Conservation (phyloP, 1,140 invertebrate species). For the Drosophila baimaii region DNA sequence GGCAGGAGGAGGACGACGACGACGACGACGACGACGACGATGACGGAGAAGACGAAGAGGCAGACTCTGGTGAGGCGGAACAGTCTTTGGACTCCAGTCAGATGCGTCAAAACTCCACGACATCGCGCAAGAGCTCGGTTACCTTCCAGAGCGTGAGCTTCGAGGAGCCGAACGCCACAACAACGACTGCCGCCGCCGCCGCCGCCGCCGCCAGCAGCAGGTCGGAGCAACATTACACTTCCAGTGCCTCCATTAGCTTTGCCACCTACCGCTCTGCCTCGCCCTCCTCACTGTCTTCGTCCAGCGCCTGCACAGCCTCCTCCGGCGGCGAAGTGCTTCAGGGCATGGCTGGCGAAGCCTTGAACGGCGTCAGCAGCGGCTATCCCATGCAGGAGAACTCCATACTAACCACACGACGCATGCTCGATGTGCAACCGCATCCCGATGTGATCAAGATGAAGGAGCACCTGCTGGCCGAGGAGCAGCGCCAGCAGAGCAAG, state of each 20-base stretch:
- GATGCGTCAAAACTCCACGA: conserved; percentile 55
- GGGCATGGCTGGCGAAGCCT: neutral
- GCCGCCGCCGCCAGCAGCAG: neutral
- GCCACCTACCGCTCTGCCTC: conserved; percentile 54
- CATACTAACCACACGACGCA: conserved; percentile 63
- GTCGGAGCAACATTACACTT: conserved; percentile 45
- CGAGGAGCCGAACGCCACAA: conserved; percentile 20
- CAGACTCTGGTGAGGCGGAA: neutral
- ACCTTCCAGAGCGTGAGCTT: conserved; percentile 62
- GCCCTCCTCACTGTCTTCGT: conserved; percentile 32
- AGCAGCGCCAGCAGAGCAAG: conserved; percentile 62
- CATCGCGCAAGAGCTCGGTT: conserved; percentile 69
- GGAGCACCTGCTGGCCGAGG: conserved; percentile 47
- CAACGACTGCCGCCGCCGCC: neutral
- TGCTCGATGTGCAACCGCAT: conserved; percentile 76
- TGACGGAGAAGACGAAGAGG: neutral
- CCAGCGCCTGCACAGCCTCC: conserved; percentile 36
- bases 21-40: conserved; percentile 18
- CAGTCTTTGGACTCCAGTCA: conserved; percentile 10
- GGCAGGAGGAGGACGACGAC: neutral
- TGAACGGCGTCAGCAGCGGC: conserved; percentile 19
- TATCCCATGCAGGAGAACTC: conserved; percentile 57
- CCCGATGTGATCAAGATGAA: conserved; percentile 81
- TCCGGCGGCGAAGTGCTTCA: conserved; percentile 21
- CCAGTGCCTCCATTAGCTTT: conserved; percentile 77